Evolutionary conservation across 2,113 vertebrate species (phyloP).

Genomic region (Struthidea cinerea): DNA sequence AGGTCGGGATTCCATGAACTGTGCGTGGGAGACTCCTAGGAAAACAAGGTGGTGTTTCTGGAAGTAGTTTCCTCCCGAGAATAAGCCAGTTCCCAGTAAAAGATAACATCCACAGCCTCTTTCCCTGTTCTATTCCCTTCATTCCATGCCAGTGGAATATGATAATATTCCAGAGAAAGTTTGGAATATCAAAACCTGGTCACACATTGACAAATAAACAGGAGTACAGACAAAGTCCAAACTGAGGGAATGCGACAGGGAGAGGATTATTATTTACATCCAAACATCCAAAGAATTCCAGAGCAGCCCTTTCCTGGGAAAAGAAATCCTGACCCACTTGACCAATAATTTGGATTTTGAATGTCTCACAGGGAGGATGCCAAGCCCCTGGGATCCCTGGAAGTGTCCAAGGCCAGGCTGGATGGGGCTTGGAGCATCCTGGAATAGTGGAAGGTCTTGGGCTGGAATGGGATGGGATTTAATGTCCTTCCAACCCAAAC

Average conservation of each 20-base stretch:
- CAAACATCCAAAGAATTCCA: not conserved
- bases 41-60: too few species aligned
- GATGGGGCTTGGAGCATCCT: not conserved
- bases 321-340: not conserved
- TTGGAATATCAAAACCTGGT: not conserved
- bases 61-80: not conserved
- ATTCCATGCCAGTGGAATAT: not conserved
- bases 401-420: not conserved
- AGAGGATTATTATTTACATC: not conserved
- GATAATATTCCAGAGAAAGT: not conserved
- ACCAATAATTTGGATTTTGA: not conserved
- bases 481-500: not conserved
- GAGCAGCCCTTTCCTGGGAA: not conserved
- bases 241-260: accelerated
- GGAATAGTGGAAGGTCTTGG: not conserved
- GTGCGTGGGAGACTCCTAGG: not conserved
- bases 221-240: not conserved
- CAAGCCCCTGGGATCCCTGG: not conserved
- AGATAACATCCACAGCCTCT: not conserved
- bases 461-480: not conserved
- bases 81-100: not conserved
- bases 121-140: not conserved
- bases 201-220: not conserved
- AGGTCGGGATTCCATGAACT: not conserved
- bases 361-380: not conserved